Conservation (phyloP, 2,797 vertebrate species). For the Typhlichthys subterraneus region DNA sequence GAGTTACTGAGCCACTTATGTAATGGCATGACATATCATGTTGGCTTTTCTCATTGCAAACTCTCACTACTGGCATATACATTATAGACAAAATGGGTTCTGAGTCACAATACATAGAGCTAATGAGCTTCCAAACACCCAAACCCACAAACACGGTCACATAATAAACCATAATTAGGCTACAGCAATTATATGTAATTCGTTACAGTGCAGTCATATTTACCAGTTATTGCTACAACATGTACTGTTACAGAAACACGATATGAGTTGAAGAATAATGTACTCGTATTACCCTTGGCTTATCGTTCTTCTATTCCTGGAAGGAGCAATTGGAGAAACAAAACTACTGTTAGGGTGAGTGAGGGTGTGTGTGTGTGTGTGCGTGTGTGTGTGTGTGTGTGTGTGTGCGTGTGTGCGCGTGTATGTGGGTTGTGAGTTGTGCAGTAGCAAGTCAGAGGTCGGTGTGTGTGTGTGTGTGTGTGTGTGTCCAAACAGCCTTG, state of each 20-base stretch:
- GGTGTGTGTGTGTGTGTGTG: constrained; percentile 28
- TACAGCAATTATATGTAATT: not conserved
- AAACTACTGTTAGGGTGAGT: constrained; percentile 3
- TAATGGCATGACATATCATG: constrained; percentile 27
- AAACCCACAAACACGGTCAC: constrained; percentile 10
- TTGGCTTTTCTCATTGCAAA: constrained; percentile 10
- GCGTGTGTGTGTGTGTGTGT: constrained; percentile 43
- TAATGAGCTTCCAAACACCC: not conserved
- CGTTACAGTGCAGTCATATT: too few relatives aligned
- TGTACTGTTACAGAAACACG: not conserved
- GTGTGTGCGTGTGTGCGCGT: not conserved
- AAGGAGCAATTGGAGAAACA: too few relatives aligned
- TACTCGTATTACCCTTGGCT: constrained; percentile 11
- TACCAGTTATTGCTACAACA: not conserved
- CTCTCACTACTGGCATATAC: constrained; percentile 5
- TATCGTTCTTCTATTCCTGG: not conserved
- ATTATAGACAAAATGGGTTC: not conserved
- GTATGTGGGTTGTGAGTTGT: constrained; percentile 38
- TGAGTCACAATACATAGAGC: not conserved
- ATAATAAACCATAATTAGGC: not conserved
- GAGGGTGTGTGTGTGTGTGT: constrained; percentile 28
- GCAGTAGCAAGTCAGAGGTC: constrained; percentile 40
- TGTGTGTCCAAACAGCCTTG: constrained; percentile 40
- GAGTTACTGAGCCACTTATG: constrained; percentile 43
- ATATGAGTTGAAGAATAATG: constrained; percentile 19